These are phyloP conservation scores for Cynoglossus semilaevis DNA, from an alignment of 2,113 vertebrate species.

Conservation along the genomic window DNA sequence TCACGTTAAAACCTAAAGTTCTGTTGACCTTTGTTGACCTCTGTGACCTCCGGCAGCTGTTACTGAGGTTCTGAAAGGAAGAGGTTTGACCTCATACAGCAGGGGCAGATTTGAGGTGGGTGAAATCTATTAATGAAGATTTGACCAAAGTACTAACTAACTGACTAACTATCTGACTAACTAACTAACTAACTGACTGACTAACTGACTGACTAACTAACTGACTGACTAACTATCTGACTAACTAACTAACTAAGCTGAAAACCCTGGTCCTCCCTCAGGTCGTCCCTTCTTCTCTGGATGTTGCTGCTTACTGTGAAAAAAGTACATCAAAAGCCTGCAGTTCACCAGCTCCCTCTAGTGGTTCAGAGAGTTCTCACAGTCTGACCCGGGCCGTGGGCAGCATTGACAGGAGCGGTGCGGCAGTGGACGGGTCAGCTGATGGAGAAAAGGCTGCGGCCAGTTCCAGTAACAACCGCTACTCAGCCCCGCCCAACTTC, in stretches of 20 bases:
- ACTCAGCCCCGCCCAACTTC: slow-evolving; percentile 89
- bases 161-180: no score
- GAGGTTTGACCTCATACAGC: slow-evolving; percentile 28
- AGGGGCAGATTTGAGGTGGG: slow-evolving; percentile 54
- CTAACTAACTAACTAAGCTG: no score
- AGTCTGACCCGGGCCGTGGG: slow-evolving; percentile 51
- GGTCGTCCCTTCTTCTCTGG: slow-evolving; percentile 71
- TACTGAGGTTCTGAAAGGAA: slow-evolving; percentile 26
- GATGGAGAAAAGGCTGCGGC: slow-evolving; percentile 79
- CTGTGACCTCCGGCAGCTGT: slow-evolving; percentile 41
- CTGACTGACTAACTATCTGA: no score
- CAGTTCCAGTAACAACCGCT: slow-evolving; percentile 75
- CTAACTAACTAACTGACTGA: no score
- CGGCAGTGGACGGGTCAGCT: slow-evolving; percentile 76
- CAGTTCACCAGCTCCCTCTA: slow-evolving; percentile 67
- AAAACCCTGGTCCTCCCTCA: slow-evolving; percentile 45
- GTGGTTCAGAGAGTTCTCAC: slow-evolving; percentile 53
- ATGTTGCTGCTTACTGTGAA: slow-evolving; percentile 69
- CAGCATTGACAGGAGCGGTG: slow-evolving; percentile 40
- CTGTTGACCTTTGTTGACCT: no score
- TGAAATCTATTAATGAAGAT: no score
- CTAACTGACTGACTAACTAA: no score
- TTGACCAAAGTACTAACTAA: no score
- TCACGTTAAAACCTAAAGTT: no score
- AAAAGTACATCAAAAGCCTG: slow-evolving; percentile 60